phyloP scores from a whole-genome alignment of 2,888 invertebrate species.

The Thumatha senex region DNA sequence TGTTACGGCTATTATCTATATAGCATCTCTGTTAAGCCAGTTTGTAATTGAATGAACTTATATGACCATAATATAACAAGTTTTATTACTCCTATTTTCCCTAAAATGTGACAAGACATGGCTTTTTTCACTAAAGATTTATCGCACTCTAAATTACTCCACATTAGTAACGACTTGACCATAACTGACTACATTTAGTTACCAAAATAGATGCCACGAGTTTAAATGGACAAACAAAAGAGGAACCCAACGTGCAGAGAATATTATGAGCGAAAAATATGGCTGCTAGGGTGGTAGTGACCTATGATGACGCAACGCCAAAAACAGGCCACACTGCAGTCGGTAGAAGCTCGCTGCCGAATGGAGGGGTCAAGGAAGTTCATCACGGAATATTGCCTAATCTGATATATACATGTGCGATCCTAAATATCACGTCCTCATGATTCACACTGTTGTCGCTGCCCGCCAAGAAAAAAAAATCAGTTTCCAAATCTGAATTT shows the following conservation, averaged over 20 bases:
- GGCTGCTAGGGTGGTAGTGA: conserved; percentile 76
- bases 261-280: conserved; percentile 78
- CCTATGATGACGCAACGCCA: conserved; percentile 80
- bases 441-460: conserved; percentile 41
- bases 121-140: conserved; percentile 43
- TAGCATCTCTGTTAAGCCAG: conserved; percentile 21
- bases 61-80: conserved; percentile 30
- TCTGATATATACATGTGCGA: conserved; percentile 53
- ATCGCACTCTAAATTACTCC: conserved; percentile 67
- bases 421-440: conserved; percentile 39
- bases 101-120: conserved; percentile 46
- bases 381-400: conserved; percentile 68
- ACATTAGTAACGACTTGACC: conserved; percentile 60
- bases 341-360: conserved; percentile 40
- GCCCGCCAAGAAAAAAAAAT: conserved; percentile 23
- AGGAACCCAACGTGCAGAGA: conserved; percentile 74
- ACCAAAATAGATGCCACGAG: conserved; percentile 65
- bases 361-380: conserved; percentile 75
- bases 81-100: conserved; percentile 42
- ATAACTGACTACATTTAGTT: conserved; percentile 63
- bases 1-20: conserved; percentile 23
- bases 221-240: conserved; percentile 76
- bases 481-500: conserved; percentile 35
- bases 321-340: conserved; percentile 76
- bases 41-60: conserved; percentile 18